Conservation (phyloP, 2,113 vertebrate genomes). For the Oenanthe melanoleuca region DNA sequence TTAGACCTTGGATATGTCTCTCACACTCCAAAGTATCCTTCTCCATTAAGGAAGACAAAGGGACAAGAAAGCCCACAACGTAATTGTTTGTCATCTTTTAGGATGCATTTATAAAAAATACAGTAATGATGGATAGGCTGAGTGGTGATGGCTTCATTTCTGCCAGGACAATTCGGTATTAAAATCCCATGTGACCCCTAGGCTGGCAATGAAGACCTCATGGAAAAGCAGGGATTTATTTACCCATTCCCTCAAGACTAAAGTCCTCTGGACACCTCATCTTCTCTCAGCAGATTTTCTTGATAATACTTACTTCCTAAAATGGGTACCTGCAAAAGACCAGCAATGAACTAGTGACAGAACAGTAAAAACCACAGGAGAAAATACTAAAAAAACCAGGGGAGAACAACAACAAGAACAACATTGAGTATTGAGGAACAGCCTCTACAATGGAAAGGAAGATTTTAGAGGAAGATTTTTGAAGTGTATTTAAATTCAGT, state of each 20-base stretch:
- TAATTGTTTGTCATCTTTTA: not conserved
- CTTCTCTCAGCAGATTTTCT: not conserved
- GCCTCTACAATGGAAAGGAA: not conserved
- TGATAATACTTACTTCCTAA: not conserved
- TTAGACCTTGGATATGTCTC: not conserved
- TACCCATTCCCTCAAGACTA: not conserved
- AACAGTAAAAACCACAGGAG: not conserved
- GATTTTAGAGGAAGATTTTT: not conserved
- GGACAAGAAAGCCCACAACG: not conserved
- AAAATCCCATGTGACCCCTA: not conserved
- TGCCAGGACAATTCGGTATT: not conserved
- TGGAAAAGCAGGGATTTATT: not conserved
- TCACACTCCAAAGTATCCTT: not conserved
- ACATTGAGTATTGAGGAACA: fast-evolving
- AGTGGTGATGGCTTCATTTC: not conserved
- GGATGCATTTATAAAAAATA: not conserved
- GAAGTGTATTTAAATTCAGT: not conserved
- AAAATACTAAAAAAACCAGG: not conserved
- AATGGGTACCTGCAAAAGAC: not conserved
- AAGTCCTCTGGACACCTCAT: not conserved
- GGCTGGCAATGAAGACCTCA: not conserved
- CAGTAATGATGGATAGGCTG: not conserved
- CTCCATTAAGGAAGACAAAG: not conserved
- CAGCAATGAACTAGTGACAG: not conserved
- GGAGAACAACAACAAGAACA: not conserved